Conservation (phyloP, 2,888 invertebrate genomes). For the Eudemis profundana region DNA sequence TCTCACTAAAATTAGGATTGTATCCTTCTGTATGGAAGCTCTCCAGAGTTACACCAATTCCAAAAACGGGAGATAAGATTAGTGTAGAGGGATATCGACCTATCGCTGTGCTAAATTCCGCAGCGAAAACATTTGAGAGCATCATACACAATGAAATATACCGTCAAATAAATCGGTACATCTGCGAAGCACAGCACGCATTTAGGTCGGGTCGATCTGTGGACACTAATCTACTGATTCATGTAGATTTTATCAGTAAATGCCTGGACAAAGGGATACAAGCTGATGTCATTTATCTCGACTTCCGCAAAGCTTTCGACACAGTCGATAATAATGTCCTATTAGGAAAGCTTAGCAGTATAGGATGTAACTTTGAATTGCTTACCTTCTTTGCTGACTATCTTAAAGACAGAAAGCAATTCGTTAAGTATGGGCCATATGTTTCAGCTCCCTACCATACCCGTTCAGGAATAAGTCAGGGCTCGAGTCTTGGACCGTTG, state of each 20-base stretch:
- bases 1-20: too few relatives aligned
- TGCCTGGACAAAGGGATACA: slow-evolving; percentile 1
- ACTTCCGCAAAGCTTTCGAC: slow-evolving; percentile 13
- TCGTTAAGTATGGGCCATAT: slow-evolving; percentile 14
- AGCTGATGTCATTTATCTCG: slow-evolving; percentile 10
- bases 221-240: not conserved
- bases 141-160: not conserved
- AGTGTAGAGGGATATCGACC: too few relatives aligned
- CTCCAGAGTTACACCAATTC: too few relatives aligned
- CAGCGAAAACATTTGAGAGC: slow-evolving; percentile 12
- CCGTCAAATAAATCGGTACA: not conserved
- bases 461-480: slow-evolving; percentile 13
- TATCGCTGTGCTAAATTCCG: not conserved
- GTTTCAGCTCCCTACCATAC: not conserved
- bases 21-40: too few relatives aligned
- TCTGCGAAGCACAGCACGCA: slow-evolving; percentile 5
- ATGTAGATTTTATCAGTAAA: not conserved
- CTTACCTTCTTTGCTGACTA: slow-evolving; percentile 5
- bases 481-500: slow-evolving; percentile 10
- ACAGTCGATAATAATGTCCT: slow-evolving; percentile 16
- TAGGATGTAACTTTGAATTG: not conserved
- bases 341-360: not conserved
- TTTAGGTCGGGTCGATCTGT: slow-evolving; percentile 8
- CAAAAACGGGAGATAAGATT: too few relatives aligned
- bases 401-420: slow-evolving; percentile 8